Evolutionary conservation across 64 coral and sea anemone species (phyloP), one percentile per base, ranked within the genome.

Genomic region (Orbicella faveolata): DNA sequence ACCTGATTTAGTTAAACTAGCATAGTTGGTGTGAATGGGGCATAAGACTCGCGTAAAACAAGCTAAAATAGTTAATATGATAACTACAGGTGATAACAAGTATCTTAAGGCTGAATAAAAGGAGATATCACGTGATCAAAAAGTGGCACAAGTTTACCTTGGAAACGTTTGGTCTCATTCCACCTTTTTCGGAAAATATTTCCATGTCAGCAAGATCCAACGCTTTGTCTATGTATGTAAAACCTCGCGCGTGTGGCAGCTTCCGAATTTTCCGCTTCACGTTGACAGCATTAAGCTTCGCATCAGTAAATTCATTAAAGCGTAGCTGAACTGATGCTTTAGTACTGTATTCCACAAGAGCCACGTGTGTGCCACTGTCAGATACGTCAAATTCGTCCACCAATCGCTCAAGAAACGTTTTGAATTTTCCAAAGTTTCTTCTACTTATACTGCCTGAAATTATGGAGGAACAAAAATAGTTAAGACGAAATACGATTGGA

Each of bases 161-260:
- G 18, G 48, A 0, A 10, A 61, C 75, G 33, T 88, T 51, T 23
- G 61, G 36, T 0, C 87, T 75, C 87, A 88, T 88, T 23, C 87
- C 87, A 36, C 34, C 70, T 61, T 44, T 51, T 39, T 55, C 52
- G 10, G 87, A 35, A 25, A 88, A 76, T 12, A 88, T 2, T 18
- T 41, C 75, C 13, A 0, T 61, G 34, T 88, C 52, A 15, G 87
- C 72, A 16, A 88, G 74, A 0, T 11, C 35, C 30, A 88, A 21
- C 33, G 87, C 87, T 35, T 76, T 76, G 53, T 88, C 52, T 26
- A 88, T 88, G 52, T 76, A 88, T 26, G 87, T 88, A 25, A 8
- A 76, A 61, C 87, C 87, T 16, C 75, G 72, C 2, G 52, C 36
- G 4, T 78, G 87, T 16, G 73, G 72, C 20, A 88, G 9, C 3